phyloP scores from a whole-genome alignment of 2,113 vertebrate genomes.

The Stigmatopora nigra region DNA sequence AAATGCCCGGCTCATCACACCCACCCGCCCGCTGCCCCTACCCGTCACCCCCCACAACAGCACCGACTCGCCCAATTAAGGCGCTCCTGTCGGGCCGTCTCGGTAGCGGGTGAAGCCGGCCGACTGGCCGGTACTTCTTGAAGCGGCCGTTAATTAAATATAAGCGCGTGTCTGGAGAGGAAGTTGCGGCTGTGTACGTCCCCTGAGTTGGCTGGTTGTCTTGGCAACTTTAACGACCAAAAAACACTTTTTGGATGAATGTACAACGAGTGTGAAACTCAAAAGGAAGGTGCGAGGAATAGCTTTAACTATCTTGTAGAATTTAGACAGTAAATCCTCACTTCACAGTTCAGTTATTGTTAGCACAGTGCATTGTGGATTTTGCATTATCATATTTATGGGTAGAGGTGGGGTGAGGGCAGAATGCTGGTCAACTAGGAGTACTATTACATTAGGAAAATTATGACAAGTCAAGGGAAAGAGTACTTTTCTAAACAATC shows the following conservation, averaged over 20 bases:
- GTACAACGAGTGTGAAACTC: background rate
- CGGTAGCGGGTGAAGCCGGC: slow-evolving; percentile 44
- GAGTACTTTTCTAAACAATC: too few species aligned
- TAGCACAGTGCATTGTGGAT: too few species aligned
- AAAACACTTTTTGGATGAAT: background rate
- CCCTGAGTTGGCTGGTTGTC: slow-evolving; percentile 27
- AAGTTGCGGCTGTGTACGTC: slow-evolving; percentile 36
- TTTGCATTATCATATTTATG: too few species aligned
- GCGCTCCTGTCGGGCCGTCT: slow-evolving; percentile 40
- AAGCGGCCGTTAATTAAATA: slow-evolving; percentile 65
- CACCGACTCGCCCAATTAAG: slow-evolving; percentile 56
- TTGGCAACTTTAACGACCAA: background rate
- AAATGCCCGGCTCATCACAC: slow-evolving; percentile 54
- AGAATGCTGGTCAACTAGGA: too few species aligned
- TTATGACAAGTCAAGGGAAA: too few species aligned
- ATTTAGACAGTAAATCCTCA: too few species aligned
- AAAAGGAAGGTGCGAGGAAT: background rate
- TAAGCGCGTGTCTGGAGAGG: slow-evolving; percentile 47
- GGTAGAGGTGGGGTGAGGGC: too few species aligned
- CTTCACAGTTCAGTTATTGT: too few species aligned
- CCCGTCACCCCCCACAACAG: slow-evolving; percentile 19
- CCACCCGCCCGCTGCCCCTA: background rate
- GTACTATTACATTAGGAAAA: too few species aligned
- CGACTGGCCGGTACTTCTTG: slow-evolving; percentile 48
- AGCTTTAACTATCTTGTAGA: background rate